Evolutionary conservation across 30 jellyfish, hydroid and myxozoan species (phyloP), one percentile per base, ranked within the genome.

Genomic region (Turritopsis dohrnii): DNA sequence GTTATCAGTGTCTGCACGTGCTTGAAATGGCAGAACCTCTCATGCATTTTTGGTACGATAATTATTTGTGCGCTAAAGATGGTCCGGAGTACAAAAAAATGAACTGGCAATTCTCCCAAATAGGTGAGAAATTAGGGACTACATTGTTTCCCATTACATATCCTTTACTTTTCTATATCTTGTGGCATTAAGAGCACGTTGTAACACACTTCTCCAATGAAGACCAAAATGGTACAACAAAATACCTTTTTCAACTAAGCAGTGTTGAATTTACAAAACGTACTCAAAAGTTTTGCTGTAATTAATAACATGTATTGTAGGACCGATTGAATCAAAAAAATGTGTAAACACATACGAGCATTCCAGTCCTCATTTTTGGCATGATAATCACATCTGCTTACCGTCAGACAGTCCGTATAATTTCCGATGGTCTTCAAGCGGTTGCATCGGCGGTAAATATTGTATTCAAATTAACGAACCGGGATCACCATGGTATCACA

Each of bases 401-500:
- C 77, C 77, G 30, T n/a, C 9, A n/a, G 77, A 69, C 77, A 69
- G 31, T n/a, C 77, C 77, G 19, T 69, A 69, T 69, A 0, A 69
- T 1, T 69, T 69, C 8, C 28, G 19, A n/a, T 74, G 28, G 28
- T 74, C 83, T 16, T 29, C 24, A n/a, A n/a, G 27, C 9, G 83
- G 83, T 23, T 52, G 54, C 1, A 74, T 74, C 24, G 0, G 16
- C 13, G 83, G n/a, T 18, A 1, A 74, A 29, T 52, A 29, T 24
- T 74, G 83, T 30, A 74, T 29, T 24, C 54, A 29, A 74, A 74
- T 74, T 23, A 29, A 21, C 83, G 83, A 74, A 74, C 83, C 83
- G 9, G 41, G 65, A n/a, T 28, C 28, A 20, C 83, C 83, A 21
- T 3, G 13, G 13, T 5, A 5, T 3, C 60, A 41, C 60, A 29